phyloP scores from a whole-genome alignment of 2,797 vertebrate genomes.

The Hypotaenidia okinawae region DNA sequence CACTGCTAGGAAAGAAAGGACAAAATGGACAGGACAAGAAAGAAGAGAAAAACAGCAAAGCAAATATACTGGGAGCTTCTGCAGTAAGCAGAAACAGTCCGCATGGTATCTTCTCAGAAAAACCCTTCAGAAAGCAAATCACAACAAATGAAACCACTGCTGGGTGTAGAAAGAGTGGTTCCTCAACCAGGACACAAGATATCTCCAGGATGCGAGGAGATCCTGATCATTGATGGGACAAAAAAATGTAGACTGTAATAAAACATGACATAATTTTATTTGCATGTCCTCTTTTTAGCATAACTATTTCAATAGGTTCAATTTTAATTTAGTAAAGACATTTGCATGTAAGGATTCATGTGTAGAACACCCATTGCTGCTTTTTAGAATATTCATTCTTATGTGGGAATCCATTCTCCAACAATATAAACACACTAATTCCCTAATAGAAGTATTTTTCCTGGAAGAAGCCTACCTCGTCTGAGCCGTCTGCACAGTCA shows the following conservation, averaged over 20 bases:
- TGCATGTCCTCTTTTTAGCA: neutral
- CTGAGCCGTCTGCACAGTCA: constrained; percentile 95
- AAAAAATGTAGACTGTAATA: neutral
- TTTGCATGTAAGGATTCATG: neutral
- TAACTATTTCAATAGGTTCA: neutral
- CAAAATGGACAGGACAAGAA: neutral
- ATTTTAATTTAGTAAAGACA: neutral
- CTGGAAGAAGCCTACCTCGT: constrained; percentile 84
- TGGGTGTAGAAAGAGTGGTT: neutral
- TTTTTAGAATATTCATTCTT: fast-evolving
- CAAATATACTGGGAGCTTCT: neutral
- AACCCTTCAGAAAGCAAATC: neutral
- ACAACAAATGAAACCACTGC: neutral
- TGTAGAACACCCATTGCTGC: neutral
- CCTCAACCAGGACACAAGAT: neutral
- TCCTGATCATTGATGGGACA: neutral
- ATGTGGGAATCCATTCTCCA: neutral
- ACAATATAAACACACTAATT: neutral
- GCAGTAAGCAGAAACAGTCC: neutral
- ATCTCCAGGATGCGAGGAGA: neutral
- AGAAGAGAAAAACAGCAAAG: neutral
- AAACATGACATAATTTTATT: neutral
- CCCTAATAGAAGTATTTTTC: neutral
- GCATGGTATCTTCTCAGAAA: neutral
- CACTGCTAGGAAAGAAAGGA: neutral